Base-by-base conservation (phyloP, 1,140 invertebrate genomes). In the Magallana angulata region DNA sequence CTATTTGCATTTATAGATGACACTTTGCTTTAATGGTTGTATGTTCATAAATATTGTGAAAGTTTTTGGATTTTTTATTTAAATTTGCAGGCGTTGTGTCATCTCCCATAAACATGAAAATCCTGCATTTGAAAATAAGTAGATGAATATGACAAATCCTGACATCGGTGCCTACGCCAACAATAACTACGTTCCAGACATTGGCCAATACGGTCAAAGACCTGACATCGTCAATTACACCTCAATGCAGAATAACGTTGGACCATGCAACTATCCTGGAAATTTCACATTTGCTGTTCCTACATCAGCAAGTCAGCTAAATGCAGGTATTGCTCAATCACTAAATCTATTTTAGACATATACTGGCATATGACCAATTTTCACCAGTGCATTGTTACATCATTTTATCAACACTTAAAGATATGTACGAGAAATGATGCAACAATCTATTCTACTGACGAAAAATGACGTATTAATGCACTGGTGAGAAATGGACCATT, bases 201-300 rank as follows among this genome's bases (percentile, higher is more conserved):
- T 57, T 57, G 81, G 81, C 36, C 48, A 82, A 24, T 57, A 58
- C 57, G 48, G 81, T 57, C 81, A 6, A 48, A 5, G 9, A 57
- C 57, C 80, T 8, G 48, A 18, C 48, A 58, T 76, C 18, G 48
- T 36, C 24, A 36, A 76, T 30, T 48, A 7, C 24, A 24, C 68
- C 12, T 30, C 68, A 76, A 76, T 76, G 68, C 68, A 76, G 24
- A 76, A 24, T 76, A 76, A 76, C 68, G 18, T 12, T 12, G 68
- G 68, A 76, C 24, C 18, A 76, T 76, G 68, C 68, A 76, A 36
- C 68, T 76, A 76, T 12, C 68, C 68, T 30, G 81, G 81, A 16
- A 82, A 82, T 24, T 87, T 87, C 30, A 84, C 86, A 4, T 87
- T 87, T 84, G 86, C 86, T 58, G 86, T 87, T 30, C 86, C 86